Percentiles rank a stretch among this genome's conserved stretches.
These are phyloP conservation scores for Tragopan temminckii DNA, from an alignment of 2,797 vertebrate species.

Conservation along the genomic window DNA sequence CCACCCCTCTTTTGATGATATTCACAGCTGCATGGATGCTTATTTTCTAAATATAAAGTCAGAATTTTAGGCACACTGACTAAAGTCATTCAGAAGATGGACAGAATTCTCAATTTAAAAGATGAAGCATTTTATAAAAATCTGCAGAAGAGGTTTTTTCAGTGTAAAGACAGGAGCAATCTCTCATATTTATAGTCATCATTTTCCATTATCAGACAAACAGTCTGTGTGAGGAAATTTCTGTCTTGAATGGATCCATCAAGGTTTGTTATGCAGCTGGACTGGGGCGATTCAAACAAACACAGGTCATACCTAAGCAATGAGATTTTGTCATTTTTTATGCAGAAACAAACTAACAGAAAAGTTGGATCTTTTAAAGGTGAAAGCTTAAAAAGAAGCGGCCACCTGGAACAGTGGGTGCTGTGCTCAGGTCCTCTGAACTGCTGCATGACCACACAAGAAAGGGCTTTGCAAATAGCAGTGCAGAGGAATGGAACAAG, in stretches of 20 bases:
- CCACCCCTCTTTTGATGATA: neutral
- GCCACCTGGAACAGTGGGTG: too few relatives aligned
- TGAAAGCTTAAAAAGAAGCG: neutral
- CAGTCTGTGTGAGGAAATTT: neutral
- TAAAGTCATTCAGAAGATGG: neutral
- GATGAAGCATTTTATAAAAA: neutral
- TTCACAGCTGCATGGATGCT: neutral
- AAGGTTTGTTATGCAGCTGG: neutral
- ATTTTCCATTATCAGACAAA: neutral
- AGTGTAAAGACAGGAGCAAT: neutral
- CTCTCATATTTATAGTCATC: neutral
- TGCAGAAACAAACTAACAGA: neutral
- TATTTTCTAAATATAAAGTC: neutral
- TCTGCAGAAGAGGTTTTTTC: neutral
- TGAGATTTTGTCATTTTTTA: neutral
- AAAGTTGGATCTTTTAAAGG: neutral
- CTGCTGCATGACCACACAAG: fast-evolving
- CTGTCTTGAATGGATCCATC: neutral
- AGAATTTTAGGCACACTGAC: neutral
- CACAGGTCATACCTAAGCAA: neutral
- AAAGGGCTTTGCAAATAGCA: neutral
- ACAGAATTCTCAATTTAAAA: neutral
- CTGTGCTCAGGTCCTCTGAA: neutral
- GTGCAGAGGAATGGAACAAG: neutral
- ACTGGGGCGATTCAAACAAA: neutral